Percentiles rank a stretch among this genome's conserved stretches.
phyloP scores from a whole-genome alignment of 2,888 invertebrate species.

The Parthenolecanium corni region DNA sequence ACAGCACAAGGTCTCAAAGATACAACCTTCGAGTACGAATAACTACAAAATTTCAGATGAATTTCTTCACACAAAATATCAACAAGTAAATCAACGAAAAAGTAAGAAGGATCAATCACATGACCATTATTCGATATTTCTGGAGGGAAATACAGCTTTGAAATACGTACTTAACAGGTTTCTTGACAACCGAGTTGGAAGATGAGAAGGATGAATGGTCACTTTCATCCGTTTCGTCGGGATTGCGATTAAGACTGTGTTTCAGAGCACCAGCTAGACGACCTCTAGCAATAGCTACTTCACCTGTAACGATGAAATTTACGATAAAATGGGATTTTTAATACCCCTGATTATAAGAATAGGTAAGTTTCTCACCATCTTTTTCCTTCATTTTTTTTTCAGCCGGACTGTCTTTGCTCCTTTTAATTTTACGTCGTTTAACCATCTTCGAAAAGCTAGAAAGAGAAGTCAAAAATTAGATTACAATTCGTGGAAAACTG shows the following conservation, averaged over 20 bases:
- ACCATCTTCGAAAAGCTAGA: background rate
- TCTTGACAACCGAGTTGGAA: no score
- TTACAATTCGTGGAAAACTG: no score
- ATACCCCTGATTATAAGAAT: background rate
- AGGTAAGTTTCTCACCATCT: background rate
- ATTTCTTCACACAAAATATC: background rate
- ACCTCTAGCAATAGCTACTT: slow-evolving; percentile 23
- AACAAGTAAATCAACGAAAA: background rate
- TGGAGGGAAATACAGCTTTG: no score
- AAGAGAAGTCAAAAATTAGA: no score
- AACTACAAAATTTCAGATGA: no score
- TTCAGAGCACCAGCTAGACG: slow-evolving; percentile 21
- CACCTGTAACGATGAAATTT: slow-evolving; percentile 1
- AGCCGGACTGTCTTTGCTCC: slow-evolving; percentile 12
- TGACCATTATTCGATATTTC: no score
- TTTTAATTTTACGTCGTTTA: slow-evolving; percentile 19
- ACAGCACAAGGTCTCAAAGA: no score
- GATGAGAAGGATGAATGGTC: background rate
- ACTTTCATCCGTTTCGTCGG: slow-evolving; percentile 6
- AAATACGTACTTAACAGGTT: no score
- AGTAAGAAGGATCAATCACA: no score
- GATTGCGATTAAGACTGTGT: slow-evolving; percentile 10
- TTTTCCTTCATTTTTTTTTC: slow-evolving; percentile 17
- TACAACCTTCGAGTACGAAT: no score
- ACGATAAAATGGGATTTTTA: background rate